phyloP scores from a whole-genome alignment of 1,140 invertebrate genomes.

The Rhagoletis zephyria region DNA sequence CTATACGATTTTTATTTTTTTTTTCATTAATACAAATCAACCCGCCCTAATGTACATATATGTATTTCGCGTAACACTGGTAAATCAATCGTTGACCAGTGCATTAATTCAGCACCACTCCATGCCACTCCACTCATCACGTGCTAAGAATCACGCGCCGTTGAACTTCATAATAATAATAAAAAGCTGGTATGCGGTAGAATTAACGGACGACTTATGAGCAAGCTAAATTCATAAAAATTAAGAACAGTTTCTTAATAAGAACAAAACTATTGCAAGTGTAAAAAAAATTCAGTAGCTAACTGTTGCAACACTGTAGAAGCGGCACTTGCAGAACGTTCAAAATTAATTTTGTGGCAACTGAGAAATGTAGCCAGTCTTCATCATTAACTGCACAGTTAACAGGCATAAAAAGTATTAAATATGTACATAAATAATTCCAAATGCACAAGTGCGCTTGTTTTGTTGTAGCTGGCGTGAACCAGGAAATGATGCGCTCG shows the following conservation, averaged over 20 bases:
- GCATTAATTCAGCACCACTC: not conserved
- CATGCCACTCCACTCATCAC: not conserved
- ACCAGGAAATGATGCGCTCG: conserved; percentile 23
- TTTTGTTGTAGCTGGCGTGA: too few relatives aligned
- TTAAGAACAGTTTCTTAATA: not conserved
- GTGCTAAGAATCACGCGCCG: conserved; percentile 26
- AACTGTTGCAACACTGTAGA: not conserved
- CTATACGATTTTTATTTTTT: too few relatives aligned
- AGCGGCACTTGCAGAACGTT: too few relatives aligned
- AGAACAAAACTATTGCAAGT: not conserved
- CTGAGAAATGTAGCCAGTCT: not conserved
- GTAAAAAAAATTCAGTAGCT: not conserved
- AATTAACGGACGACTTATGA: not conserved
- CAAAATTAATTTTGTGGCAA: not conserved
- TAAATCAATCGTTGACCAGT: not conserved
- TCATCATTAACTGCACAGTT: not conserved
- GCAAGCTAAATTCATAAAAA: not conserved
- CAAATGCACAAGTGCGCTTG: not conserved
- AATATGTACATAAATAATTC: not conserved
- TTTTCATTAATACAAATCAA: too few relatives aligned
- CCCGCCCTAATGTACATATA: not conserved
- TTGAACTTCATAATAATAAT: not conserved
- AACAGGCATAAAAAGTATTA: not conserved
- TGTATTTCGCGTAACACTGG: not conserved
- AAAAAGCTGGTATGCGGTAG: not conserved